phyloP scores from a whole-genome alignment of 2,888 invertebrate genomes.

The Drosophila colorata region DNA sequence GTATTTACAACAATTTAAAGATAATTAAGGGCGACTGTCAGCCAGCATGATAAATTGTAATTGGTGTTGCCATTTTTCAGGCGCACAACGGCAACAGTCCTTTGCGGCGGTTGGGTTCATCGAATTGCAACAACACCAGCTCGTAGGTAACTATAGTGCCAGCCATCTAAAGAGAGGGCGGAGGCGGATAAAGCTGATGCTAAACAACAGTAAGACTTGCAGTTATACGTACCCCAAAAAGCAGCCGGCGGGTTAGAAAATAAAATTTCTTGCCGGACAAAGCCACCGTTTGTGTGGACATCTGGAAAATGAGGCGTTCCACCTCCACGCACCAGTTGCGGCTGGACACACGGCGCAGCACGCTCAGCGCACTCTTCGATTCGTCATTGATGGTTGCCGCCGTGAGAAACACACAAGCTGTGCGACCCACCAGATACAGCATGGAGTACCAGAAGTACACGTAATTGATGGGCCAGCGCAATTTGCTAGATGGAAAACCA shows the following conservation, averaged over 20 bases:
- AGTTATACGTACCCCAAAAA: conserved; percentile 86
- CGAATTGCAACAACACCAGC: conserved; percentile 88
- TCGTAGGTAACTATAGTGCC: conserved; percentile 89
- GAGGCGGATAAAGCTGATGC: neutral
- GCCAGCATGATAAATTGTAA: conserved; percentile 60
- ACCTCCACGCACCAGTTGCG: conserved; percentile 84
- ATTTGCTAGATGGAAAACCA: conserved; percentile 64
- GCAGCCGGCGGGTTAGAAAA: conserved; percentile 86
- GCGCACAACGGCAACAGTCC: conserved; percentile 80
- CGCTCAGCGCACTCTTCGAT: conserved; percentile 86
- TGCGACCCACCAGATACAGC: conserved; percentile 86
- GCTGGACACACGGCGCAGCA: conserved; percentile 84
- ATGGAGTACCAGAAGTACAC: conserved; percentile 87
- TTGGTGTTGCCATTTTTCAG: conserved; percentile 48
- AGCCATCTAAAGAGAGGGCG: conserved; percentile 85
- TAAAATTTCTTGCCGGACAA: conserved; percentile 88
- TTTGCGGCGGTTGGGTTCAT: conserved; percentile 81
- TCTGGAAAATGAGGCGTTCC: conserved; percentile 87
- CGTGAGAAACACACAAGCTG: conserved; percentile 86
- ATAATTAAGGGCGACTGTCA: conserved; percentile 66
- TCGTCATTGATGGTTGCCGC: conserved; percentile 87
- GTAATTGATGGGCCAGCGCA: conserved; percentile 85
- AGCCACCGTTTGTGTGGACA: conserved; percentile 87
- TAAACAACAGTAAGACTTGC: neutral
- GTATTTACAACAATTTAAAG: conserved; percentile 43